Evolutionary conservation across 2,113 vertebrate genomes (phyloP), one percentile per base, ranked within the genome.

Genomic region (Notothenia coriiceps): DNA sequence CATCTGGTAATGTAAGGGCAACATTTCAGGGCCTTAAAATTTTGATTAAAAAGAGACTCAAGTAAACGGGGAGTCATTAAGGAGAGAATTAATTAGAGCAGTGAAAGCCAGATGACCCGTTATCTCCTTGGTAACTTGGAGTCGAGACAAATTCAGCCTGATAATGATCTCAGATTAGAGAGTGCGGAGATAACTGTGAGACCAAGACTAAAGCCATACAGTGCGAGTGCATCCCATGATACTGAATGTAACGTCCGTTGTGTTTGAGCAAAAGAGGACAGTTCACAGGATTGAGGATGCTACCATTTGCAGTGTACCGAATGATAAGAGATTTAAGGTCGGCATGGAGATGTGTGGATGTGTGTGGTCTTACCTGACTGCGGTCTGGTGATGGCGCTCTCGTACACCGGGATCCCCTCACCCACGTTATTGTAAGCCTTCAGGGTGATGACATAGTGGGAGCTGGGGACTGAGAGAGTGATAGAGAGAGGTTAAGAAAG

Each of bases 361-460:
- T 33, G 25, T 44, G 25, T 4, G 35, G 46, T 66, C 61, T 83
- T 96, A 99, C 98, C 98, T 76, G 98, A 97, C 87, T 98, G 97
- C 0, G 97, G 96, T 71, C 98, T 93, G 80, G 98, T 99, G 90
- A 97, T 94, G 0, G 98, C 98, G 6, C 98, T 99, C 94, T 99
- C 98, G 0, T 99, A 99, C 70, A 99, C 96, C 0, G 98, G 98
- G 57, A 99, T 98, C 47, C 98, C 98, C 91, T 99, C 98, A 0
- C 98, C 98, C 49, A 99, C 95, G 0, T 99, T 99, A 93, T 99
- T 99, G 74, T 93, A 99, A 0, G 98, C 98, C 87, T 98, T 99
- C 90, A 99, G 94, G 13, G 97, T 98, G 86, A 99, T 99, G 78
- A 99, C 98, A 0, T 99, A 99, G 89, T 99, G 97, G 7, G 98